Evolutionary conservation across 2,113 vertebrate genomes (phyloP).

Genomic region (Talpa occidentalis): DNA sequence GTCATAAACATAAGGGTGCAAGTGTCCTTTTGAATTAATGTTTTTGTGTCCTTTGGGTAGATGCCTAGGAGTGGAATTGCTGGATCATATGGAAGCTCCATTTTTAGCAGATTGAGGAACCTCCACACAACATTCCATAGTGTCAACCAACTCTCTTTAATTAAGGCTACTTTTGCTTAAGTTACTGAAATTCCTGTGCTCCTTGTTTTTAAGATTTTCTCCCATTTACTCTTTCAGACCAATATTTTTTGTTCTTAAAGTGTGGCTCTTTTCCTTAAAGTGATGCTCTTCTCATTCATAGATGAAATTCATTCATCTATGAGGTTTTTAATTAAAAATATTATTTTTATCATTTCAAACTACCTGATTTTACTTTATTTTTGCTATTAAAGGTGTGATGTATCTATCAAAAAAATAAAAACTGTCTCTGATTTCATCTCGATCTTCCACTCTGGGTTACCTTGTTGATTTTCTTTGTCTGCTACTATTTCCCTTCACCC

Average conservation of each 20-base stretch:
- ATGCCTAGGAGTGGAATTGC: too few species aligned
- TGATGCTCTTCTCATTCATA: too few species aligned
- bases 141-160: not conserved
- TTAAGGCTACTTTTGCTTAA: not conserved
- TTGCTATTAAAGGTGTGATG: not conserved
- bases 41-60: too few species aligned
- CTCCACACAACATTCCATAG: too few species aligned
- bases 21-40: too few species aligned
- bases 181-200: not conserved
- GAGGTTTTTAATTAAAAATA: not conserved
- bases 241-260: not conserved
- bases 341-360: not conserved
- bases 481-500: not conserved
- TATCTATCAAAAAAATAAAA: not conserved
- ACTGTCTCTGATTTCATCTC: not conserved
- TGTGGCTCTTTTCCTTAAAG: not conserved
- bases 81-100: too few species aligned
- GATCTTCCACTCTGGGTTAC: not conserved
- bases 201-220: slow-evolving; percentile 17
- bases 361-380: not conserved
- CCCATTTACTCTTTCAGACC: not conserved
- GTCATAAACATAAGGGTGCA: too few species aligned
- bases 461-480: not conserved
- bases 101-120: too few species aligned
- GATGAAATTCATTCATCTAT: not conserved